Percentiles rank a stretch among this genome's conserved stretches.
Evolutionary conservation across 2,113 vertebrate genomes (phyloP).

Genomic region (Epinephelus cyanopodus): DNA sequence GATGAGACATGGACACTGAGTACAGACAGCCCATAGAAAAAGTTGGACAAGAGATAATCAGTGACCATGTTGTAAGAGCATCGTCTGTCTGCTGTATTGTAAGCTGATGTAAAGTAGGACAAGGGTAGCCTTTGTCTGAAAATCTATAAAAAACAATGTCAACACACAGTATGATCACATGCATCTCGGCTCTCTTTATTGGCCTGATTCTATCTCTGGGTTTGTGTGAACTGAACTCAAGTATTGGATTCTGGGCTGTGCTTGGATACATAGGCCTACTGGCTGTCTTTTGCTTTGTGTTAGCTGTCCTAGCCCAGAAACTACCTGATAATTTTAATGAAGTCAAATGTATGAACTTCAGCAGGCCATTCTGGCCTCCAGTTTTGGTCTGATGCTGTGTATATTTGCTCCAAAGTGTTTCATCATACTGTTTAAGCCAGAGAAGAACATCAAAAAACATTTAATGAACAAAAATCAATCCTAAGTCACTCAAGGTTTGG

Average conservation of each 20-base stretch:
- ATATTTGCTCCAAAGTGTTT: slow-evolving; percentile 35
- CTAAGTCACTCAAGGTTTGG: background rate
- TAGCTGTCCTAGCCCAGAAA: slow-evolving; percentile 37
- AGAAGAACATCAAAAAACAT: slow-evolving; percentile 34
- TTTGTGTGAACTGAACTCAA: slow-evolving; percentile 26
- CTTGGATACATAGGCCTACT: slow-evolving; percentile 78
- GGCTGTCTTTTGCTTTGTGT: slow-evolving; percentile 54
- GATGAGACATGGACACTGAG: too few relatives aligned
- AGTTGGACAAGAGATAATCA: too few relatives aligned
- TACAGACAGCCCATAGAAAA: too few relatives aligned
- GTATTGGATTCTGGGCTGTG: slow-evolving; percentile 77
- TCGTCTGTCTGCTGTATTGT: too few relatives aligned
- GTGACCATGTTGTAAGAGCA: too few relatives aligned
- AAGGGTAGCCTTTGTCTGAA: too few relatives aligned
- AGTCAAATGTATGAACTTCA: slow-evolving; percentile 17
- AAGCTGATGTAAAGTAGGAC: too few relatives aligned
- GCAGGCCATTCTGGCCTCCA: slow-evolving; percentile 31
- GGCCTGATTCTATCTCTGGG: too few relatives aligned
- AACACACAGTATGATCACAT: too few relatives aligned
- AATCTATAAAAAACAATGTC: too few relatives aligned
- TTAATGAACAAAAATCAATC: slow-evolving; percentile 21
- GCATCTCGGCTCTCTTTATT: too few relatives aligned
- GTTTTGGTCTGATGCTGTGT: slow-evolving; percentile 17
- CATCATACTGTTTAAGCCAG: slow-evolving; percentile 20
- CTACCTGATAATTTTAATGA: slow-evolving; percentile 48